Percentiles rank a stretch among this genome's conserved stretches.
Evolutionary conservation across 2,888 invertebrate species (phyloP).

Genomic region (Rhagonycha fulva): DNA sequence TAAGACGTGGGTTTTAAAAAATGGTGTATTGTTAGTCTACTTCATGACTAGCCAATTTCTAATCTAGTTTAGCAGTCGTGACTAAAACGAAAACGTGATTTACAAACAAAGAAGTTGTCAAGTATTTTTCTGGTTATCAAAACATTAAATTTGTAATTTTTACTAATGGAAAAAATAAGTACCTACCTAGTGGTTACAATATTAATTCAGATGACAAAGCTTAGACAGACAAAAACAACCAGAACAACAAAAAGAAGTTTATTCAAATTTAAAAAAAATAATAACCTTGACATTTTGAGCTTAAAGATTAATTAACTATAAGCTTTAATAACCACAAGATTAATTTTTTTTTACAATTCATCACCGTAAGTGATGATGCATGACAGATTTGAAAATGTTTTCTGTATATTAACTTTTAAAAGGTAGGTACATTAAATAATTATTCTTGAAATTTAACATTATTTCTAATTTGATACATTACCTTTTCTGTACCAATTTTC

Average conservation of each 20-base stretch:
- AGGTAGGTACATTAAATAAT: background rate
- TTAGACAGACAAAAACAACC: background rate
- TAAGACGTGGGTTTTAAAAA: background rate
- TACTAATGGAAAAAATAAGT: background rate
- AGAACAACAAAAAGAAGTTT: background rate
- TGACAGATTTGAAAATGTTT: slow-evolving; percentile 5
- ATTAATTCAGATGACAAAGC: background rate
- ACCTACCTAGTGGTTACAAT: background rate
- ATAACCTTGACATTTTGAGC: slow-evolving; percentile 1
- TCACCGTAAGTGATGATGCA: slow-evolving; percentile 7
- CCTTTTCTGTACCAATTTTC: background rate
- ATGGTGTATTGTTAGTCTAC: background rate
- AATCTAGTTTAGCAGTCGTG: slow-evolving; percentile 19
- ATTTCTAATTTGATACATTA: background rate
- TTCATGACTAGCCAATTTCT: slow-evolving; percentile 18
- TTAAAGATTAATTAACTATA: slow-evolving; percentile 10
- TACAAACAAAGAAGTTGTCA: slow-evolving; percentile 5
- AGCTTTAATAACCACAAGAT: background rate
- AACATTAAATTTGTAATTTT: background rate
- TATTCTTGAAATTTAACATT: background rate
- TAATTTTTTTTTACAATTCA: background rate
- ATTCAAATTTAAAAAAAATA: background rate
- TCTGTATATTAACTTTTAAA: background rate
- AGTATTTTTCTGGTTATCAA: background rate
- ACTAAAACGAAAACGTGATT: slow-evolving; percentile 11